Percentiles rank a stretch among this genome's conserved stretches.
Conservation (phyloP, 2,797 vertebrate species). For the Enteromius unitaeniatus region DNA sequence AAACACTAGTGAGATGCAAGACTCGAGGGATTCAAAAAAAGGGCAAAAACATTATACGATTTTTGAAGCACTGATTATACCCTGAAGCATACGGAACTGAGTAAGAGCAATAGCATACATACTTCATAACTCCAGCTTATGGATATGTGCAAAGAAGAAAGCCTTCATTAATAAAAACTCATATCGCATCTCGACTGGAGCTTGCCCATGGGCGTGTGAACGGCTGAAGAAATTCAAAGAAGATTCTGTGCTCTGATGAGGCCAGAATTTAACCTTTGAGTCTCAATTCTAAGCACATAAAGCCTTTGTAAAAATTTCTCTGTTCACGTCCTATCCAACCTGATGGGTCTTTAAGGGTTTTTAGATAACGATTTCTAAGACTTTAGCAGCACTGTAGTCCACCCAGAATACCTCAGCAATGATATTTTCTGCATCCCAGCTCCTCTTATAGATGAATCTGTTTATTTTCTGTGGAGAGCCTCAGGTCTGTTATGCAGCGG, state of each 20-base stretch:
- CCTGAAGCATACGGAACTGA: not conserved
- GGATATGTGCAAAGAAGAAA: constrained; percentile 2
- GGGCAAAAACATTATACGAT: not conserved
- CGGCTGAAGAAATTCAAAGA: not conserved
- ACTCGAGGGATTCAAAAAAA: not conserved
- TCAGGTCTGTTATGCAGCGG: not conserved
- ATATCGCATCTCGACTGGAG: constrained; percentile 19
- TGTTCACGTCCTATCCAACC: not conserved
- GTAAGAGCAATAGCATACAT: constrained; percentile 2
- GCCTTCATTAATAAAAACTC: constrained; percentile 23
- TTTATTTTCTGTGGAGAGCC: not conserved
- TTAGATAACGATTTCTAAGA: not conserved
- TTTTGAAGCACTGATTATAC: constrained; percentile 2
- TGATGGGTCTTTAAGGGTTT: not conserved
- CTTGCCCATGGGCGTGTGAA: not conserved
- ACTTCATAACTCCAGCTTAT: constrained; percentile 15
- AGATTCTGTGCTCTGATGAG: not conserved
- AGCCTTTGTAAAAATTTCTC: not conserved
- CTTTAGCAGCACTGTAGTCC: not conserved
- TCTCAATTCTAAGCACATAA: not conserved
- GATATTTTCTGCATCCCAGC: not conserved
- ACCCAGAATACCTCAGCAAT: not conserved
- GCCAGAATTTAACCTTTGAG: not conserved
- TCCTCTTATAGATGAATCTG: not conserved
- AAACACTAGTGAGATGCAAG: not conserved